These are phyloP conservation scores for Sphenopsis melanotis DNA, from an alignment of 2,797 vertebrate genomes.

Conservation along the genomic window DNA sequence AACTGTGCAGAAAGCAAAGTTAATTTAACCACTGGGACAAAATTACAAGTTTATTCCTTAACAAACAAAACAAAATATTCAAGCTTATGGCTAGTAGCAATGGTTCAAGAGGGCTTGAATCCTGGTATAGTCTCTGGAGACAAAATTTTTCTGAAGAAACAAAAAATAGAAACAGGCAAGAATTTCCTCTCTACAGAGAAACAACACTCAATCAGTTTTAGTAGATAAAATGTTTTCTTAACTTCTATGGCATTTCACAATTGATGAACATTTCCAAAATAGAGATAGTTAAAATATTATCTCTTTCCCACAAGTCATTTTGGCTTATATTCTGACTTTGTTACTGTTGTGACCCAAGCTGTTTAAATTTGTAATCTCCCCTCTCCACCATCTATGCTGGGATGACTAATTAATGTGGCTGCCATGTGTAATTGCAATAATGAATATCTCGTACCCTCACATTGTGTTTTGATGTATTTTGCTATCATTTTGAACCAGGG, in stretches of 20 bases:
- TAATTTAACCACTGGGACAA: conserved; percentile 18
- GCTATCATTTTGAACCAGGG: conserved; percentile 7
- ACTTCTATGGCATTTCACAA: conserved; percentile 56
- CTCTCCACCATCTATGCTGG: background rate
- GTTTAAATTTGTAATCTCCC: conserved; percentile 19
- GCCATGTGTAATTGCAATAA: conserved; percentile 5
- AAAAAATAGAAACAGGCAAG: conserved; percentile 55
- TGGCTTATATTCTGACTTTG: conserved; percentile 16
- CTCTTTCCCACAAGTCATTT: conserved; percentile 52
- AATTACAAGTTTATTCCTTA: conserved; percentile 43
- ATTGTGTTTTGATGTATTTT: conserved; percentile 44
- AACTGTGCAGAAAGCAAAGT: background rate
- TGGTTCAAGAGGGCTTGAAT: conserved; percentile 49
- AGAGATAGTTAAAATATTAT: conserved; percentile 64
- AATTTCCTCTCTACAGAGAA: conserved; percentile 52
- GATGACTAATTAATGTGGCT: conserved; percentile 13
- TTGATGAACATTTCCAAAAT: conserved; percentile 54
- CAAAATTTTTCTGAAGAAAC: conserved; percentile 44
- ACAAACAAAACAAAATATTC: conserved; percentile 19
- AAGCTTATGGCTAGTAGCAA: background rate
- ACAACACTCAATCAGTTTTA: conserved; percentile 52
- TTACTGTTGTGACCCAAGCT: background rate
- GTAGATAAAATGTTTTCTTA: conserved; percentile 65
- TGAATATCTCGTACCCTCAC: background rate
- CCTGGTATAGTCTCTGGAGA: conserved; percentile 32